Base-by-base conservation (phyloP, 37 sponge, comb jelly and placozoan species). In the Halisarca cf. caerulea region DNA sequence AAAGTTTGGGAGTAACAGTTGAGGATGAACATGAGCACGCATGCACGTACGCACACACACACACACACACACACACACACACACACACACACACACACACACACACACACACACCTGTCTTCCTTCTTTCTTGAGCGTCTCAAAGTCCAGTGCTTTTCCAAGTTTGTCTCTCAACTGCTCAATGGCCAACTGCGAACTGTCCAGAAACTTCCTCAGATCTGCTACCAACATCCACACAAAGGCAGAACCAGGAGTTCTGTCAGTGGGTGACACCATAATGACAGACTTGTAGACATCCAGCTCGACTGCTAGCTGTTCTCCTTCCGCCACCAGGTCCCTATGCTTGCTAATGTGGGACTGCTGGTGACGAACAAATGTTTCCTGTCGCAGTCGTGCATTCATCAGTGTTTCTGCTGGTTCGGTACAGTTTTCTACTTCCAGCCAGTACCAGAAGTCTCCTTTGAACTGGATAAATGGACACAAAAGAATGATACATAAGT, bases 11-110 rank as follows among this genome's bases (percentile, higher is more conserved):
- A n/a, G n/a, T n/a, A n/a, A n/a, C n/a, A n/a, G n/a, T n/a, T n/a
- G n/a, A n/a, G n/a, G n/a, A n/a, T n/a, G 33, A 2, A 11, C 28
- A 23, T 21, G 9, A 9, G 9, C 14, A 66, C 5, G 20, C 74
- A 72, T 17, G 20, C 5, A 72, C 39, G 7, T 39, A 72, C 74
- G 6, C 43, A 4, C 39, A 20, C 74, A 7, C 36, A 20, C 40
- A 9, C 74, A 8, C 30, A 32, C 33, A 27, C 69, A 68, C 69
- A 30, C 69, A 68, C 28, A 27, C 33, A 68, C 33, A 3, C 69
- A 68, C 28, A 68, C 33, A 68, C 69, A 25, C 69, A 68, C 69
- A 68, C 64, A 68, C 69, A 68, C 78, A 77, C 78, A 77, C 78
- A 77, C 78, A 38, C 78, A 77, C 78, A 77, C 78, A 77, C 43